A percentile compares a stretch with the other conserved stretches of the same genome.
Conservation (phyloP, 2,113 vertebrate genomes). For the Prolemur simus region DNA sequence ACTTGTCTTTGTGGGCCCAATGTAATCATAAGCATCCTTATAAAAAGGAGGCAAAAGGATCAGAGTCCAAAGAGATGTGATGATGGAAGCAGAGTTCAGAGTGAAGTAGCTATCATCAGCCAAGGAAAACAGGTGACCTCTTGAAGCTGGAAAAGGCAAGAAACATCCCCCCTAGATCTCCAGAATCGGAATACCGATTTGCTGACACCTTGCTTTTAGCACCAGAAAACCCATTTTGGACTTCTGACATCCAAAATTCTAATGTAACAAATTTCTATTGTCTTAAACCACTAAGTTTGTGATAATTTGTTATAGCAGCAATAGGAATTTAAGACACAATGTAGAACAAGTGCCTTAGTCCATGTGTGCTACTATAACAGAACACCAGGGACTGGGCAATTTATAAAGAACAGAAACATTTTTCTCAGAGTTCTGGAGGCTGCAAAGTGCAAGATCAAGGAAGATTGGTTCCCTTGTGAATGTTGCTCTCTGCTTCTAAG, state of each 20-base stretch:
- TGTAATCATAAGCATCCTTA: not conserved
- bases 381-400: not conserved
- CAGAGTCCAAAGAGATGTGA: not conserved
- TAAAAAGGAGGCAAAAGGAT: not conserved
- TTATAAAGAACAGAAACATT: not conserved
- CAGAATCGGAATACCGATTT: not conserved
- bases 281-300: not conserved
- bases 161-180: not conserved
- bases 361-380: not conserved
- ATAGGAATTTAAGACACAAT: not conserved
- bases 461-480: not conserved
- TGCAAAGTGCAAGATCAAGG: not conserved
- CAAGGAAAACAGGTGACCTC: not conserved
- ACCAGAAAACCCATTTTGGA: not conserved
- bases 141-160: not conserved
- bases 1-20: not conserved
- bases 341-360: not conserved
- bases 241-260: not conserved
- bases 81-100: not conserved
- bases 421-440: not conserved
- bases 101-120: not conserved
- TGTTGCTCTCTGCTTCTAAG: not conserved
- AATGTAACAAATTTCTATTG: not conserved
- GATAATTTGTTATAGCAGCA: not conserved
- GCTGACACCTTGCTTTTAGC: not conserved